Evolutionary conservation across 2,797 vertebrate genomes (phyloP).

Genomic region (Potorous gilbertii): DNA sequence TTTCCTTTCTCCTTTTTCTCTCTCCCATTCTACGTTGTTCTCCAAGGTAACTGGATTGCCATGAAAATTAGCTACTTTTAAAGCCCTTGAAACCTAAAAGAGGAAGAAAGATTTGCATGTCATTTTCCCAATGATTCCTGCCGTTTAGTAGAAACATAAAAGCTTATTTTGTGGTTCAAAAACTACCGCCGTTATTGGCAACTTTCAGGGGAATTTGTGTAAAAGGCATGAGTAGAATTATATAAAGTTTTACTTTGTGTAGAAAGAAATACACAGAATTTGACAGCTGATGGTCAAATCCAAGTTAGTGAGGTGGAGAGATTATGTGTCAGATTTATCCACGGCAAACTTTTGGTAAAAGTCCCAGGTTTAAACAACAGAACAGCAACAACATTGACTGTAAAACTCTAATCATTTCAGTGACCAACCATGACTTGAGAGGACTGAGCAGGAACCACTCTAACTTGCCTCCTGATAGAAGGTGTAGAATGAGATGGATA

Average conservation of each 20-base stretch:
- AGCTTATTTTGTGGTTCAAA: not conserved
- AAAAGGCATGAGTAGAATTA: constrained; percentile 32
- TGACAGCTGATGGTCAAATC: not conserved
- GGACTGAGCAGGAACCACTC: not conserved
- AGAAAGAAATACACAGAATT: constrained; percentile 40
- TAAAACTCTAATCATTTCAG: not conserved
- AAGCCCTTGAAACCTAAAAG: not conserved
- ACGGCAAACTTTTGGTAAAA: not conserved
- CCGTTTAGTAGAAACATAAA: not conserved
- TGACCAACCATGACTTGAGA: not conserved
- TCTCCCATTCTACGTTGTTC: not conserved
- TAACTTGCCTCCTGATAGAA: not conserved
- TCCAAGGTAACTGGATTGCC: not conserved
- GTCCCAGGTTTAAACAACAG: not conserved
- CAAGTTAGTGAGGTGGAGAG: not conserved
- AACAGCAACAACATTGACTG: not conserved
- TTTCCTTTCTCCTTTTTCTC: not conserved
- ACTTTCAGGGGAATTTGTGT: constrained; percentile 5
- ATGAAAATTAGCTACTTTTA: not conserved
- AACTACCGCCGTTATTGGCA: not conserved
- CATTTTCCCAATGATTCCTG: not conserved
- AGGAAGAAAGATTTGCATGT: not conserved
- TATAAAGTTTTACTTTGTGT: constrained; percentile 3
- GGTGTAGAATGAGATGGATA: not conserved
- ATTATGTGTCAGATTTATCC: not conserved